These are phyloP conservation scores for Criorhina ranunculi DNA, from an alignment of 2,888 invertebrate species.

Conservation along the genomic window DNA sequence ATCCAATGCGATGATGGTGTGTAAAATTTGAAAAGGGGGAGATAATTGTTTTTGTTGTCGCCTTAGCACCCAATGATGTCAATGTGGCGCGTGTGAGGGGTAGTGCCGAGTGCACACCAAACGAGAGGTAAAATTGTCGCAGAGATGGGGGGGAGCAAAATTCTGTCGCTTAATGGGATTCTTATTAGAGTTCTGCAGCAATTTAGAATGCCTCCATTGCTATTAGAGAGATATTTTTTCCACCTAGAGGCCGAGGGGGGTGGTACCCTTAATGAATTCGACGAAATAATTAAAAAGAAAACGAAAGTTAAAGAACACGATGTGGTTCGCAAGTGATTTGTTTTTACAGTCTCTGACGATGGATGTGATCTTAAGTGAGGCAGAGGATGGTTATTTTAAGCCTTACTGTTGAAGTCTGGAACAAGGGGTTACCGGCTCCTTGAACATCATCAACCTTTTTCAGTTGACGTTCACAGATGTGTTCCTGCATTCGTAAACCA, in stretches of 20 bases:
- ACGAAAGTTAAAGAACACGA: conserved; percentile 29
- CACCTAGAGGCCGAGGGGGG: neutral
- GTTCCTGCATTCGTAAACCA: too few species aligned
- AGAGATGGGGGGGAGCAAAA: conserved; percentile 53
- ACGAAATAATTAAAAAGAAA: conserved; percentile 67
- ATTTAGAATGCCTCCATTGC: conserved; percentile 47
- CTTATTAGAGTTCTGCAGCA: conserved; percentile 70
- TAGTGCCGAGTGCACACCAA: conserved; percentile 27
- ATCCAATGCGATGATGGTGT: conserved; percentile 50
- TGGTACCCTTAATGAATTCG: conserved; percentile 50
- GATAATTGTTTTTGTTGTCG: conserved; percentile 78
- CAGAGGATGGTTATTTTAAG: too few species aligned
- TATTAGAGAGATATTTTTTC: neutral
- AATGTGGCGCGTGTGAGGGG: conserved; percentile 68
- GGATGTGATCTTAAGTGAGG: too few species aligned
- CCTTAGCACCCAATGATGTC: conserved; percentile 76
- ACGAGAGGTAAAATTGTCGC: conserved; percentile 36
- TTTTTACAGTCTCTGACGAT: neutral
- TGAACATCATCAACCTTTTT: too few species aligned
- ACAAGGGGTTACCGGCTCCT: too few species aligned
- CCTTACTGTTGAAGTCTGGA: too few species aligned
- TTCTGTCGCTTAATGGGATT: conserved; percentile 75
- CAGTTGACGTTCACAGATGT: too few species aligned
- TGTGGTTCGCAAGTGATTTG: neutral
- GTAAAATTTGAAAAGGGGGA: conserved; percentile 65